Conservation (phyloP, 2,797 vertebrate species). For the Otolemur crassicaudatus region DNA sequence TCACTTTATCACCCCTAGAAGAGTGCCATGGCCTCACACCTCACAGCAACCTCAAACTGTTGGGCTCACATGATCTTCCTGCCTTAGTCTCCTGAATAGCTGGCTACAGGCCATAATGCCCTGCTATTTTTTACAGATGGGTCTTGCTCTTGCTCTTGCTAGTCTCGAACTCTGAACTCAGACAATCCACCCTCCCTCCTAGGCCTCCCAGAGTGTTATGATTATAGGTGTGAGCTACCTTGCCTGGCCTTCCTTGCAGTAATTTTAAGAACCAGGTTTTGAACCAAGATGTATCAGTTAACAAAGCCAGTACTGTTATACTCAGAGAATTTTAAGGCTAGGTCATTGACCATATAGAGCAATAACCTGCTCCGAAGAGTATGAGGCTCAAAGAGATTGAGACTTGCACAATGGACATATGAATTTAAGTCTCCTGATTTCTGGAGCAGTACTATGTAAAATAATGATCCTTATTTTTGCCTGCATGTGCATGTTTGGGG, state of each 20-base stretch:
- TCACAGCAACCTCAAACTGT: too few species aligned
- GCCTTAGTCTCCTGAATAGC: too few species aligned
- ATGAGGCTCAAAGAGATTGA: neutral
- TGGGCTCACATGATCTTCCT: too few species aligned
- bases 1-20: too few species aligned
- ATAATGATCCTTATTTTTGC: neutral
- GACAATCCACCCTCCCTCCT: too few species aligned
- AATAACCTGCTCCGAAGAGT: neutral
- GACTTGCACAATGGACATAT: neutral
- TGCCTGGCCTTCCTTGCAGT: neutral
- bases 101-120: too few species aligned
- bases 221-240: too few species aligned
- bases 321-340: slow-evolving; percentile 30
- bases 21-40: too few species aligned
- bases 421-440: neutral
- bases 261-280: slow-evolving; percentile 21
- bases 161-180: too few species aligned
- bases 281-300: slow-evolving; percentile 24
- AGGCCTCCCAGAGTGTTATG: too few species aligned
- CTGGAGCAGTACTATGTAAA: neutral
- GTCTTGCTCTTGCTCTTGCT: too few species aligned
- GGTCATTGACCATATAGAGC: neutral
- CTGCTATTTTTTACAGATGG: too few species aligned
- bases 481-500: neutral
- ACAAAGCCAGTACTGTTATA: slow-evolving; percentile 24